phyloP scores from a whole-genome alignment of 2,797 vertebrate genomes.

The Holocentrus rufus region DNA sequence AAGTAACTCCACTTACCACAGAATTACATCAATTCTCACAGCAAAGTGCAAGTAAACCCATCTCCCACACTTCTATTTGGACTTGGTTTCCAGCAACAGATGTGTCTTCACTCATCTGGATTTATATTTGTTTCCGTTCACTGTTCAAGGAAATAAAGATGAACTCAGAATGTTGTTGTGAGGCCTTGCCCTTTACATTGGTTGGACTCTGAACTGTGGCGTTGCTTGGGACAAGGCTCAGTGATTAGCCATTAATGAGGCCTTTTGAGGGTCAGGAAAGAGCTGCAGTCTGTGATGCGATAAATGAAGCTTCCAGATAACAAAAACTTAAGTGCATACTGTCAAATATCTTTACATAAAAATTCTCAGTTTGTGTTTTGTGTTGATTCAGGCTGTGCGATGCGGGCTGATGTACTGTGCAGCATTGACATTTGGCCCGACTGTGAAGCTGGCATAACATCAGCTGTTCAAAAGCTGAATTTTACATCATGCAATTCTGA shows the following conservation, averaged over 20 bases:
- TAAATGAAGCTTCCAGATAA: not conserved
- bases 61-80: too few species aligned
- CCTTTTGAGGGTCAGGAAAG: not conserved
- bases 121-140: constrained; percentile 2
- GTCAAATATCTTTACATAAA: too few species aligned
- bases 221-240: not conserved
- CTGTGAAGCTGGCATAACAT: too few species aligned
- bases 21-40: too few species aligned
- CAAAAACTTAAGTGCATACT: too few species aligned
- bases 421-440: too few species aligned
- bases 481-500: too few species aligned
- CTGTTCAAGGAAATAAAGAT: not conserved
- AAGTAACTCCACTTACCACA: too few species aligned
- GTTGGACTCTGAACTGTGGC: constrained; percentile 1
- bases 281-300: not conserved
- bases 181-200: not conserved
- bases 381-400: too few species aligned
- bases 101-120: not conserved
- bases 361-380: too few species aligned
- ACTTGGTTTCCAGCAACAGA: not conserved
- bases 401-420: too few species aligned
- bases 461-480: too few species aligned
- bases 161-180: not conserved
- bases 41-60: not conserved
- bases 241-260: constrained; percentile 31